These are phyloP conservation scores for Macroramphosus scolopax DNA, from an alignment of 2,797 vertebrate genomes.

Conservation along the genomic window DNA sequence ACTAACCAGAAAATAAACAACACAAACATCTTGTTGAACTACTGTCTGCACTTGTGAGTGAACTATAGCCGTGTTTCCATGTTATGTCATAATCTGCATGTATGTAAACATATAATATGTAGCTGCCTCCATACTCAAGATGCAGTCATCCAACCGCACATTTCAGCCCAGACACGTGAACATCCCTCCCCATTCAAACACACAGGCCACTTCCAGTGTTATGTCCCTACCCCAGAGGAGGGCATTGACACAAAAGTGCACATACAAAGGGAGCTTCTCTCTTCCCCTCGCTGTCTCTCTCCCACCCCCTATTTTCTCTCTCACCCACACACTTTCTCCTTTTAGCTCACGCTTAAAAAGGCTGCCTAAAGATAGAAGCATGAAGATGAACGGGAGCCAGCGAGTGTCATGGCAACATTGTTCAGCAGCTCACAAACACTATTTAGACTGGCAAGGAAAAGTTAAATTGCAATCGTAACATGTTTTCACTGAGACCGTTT, in stretches of 20 bases:
- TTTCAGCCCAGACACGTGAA: too few relatives aligned
- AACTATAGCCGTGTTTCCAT: slow-evolving; percentile 22
- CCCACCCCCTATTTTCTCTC: slow-evolving; percentile 64
- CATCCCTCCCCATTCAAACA: slow-evolving; percentile 24
- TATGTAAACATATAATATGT: neutral
- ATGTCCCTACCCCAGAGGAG: slow-evolving; percentile 50
- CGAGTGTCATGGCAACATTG: slow-evolving; percentile 75
- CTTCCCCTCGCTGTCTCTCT: slow-evolving; percentile 41
- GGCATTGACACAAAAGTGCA: slow-evolving; percentile 53
- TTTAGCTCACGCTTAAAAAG: slow-evolving; percentile 78
- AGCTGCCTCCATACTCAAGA: too few relatives aligned
- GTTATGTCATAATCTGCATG: slow-evolving; percentile 12
- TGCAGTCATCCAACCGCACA: too few relatives aligned
- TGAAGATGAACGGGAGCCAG: slow-evolving; percentile 74
- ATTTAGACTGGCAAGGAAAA: slow-evolving; percentile 52
- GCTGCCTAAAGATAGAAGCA: slow-evolving; percentile 79
- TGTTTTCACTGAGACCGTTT: slow-evolving; percentile 42
- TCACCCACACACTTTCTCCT: slow-evolving; percentile 72
- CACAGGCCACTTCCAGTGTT: slow-evolving; percentile 34
- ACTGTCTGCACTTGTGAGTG: slow-evolving; percentile 19
- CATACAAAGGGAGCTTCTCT: slow-evolving; percentile 70
- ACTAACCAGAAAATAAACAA: slow-evolving; percentile 39
- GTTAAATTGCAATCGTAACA: slow-evolving; percentile 39
- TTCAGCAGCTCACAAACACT: slow-evolving; percentile 65
- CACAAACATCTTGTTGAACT: slow-evolving; percentile 17